Base-by-base conservation (phyloP, 2,113 vertebrate genomes). In the Cephalopholis sonnerati region DNA sequence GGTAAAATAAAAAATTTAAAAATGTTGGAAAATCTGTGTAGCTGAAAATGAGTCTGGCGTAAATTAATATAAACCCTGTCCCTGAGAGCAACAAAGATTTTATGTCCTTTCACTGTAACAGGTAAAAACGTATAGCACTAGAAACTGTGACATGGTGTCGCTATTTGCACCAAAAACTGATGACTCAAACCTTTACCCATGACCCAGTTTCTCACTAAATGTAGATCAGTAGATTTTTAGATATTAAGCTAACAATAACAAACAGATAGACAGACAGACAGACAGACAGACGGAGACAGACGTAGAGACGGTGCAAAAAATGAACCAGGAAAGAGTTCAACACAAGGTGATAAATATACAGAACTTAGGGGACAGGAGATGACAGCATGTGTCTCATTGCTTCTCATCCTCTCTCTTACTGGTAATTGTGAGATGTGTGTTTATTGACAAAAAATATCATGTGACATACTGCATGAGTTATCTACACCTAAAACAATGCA, bases 401-500 rank as follows among this genome's bases (percentile, higher is more conserved):
- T 20, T 51, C 9, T 20, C 17, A 51, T 51, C 17, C 1, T n/a
- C 39, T 39, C 8, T 59, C 2, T 48, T 44, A 44, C 18, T 71
- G 15, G 16, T 57, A 44, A 55, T 17, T 46, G n/a, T 65, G 5
- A 18, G n/a, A 36, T 32, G 25, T 82, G 44, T 27, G 55, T 48
- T 75, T 59, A 27, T 39, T 72, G 48, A 65, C 58, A 46, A 16
- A 68, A 41, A 29, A 46, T 77, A 72, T 46, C 46, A 1, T 36
- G 25, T 77, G 22, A 22, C 24, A 46, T 36, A 64, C 16, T 64
- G 25, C 25, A 50, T 61, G 16, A 54, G 3, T 67, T 64, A 24
- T 54, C 25, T 74, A 22, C 58, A 61, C 15, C 17, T 36, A 63
- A 61, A 83, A 18, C 3, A 57, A 63, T 0, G 27, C 29, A 36